Conservation (phyloP, 2,113 vertebrate species). For the Myotis davidii region DNA sequence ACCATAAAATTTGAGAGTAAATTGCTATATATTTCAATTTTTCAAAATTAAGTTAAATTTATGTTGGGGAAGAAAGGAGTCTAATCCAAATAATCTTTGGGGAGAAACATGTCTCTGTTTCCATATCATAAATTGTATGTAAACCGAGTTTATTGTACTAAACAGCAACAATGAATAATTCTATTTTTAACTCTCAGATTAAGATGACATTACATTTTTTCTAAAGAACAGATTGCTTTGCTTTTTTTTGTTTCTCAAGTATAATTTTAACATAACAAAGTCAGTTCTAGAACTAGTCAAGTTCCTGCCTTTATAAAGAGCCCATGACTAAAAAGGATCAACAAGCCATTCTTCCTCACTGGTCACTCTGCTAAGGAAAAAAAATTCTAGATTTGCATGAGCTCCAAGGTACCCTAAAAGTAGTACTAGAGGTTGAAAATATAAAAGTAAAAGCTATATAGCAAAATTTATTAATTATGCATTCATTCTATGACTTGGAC, state of each 20-base stretch:
- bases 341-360: neutral
- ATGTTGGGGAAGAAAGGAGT: neutral
- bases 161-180: neutral
- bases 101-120: neutral
- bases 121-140: neutral
- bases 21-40: neutral
- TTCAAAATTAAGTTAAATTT: neutral
- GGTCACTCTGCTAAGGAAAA: neutral
- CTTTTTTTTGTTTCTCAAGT: neutral
- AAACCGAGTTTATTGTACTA: neutral
- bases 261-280: neutral
- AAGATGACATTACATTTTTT: neutral
- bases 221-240: neutral
- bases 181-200: neutral
- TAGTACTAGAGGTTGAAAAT: neutral
- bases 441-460: neutral
- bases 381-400: neutral
- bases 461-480: neutral
- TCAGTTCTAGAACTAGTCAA: neutral
- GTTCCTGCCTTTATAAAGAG: neutral
- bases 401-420: neutral
- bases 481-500: neutral
- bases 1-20: neutral
- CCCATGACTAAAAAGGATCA: neutral
- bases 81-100: neutral